A percentile compares a stretch with the other conserved stretches of the same genome.
These are phyloP conservation scores for Mesoclemmys tuberculata DNA, from an alignment of 2,113 vertebrate species.

Conservation along the genomic window DNA sequence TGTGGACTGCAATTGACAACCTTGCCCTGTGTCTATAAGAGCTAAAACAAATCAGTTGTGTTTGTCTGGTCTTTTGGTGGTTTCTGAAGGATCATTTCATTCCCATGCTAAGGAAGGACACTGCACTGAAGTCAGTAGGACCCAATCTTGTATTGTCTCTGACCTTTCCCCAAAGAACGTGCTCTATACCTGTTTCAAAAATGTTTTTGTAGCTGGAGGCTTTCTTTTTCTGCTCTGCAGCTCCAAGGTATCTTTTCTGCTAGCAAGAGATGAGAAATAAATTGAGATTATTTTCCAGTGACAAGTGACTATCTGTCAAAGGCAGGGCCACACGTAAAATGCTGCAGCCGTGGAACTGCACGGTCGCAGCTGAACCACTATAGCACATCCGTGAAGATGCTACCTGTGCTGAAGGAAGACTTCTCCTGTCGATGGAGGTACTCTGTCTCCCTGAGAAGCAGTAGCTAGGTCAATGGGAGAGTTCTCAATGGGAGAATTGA, in stretches of 20 bases:
- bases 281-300: neutral
- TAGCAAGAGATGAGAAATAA: neutral
- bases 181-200: neutral
- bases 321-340: too few relatives aligned
- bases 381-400: too few relatives aligned
- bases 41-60: too few relatives aligned
- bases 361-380: too few relatives aligned
- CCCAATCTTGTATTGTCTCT: neutral
- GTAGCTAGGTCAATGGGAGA: neutral
- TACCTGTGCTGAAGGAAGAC: too few relatives aligned
- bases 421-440: too few relatives aligned
- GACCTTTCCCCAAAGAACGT: neutral
- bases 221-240: neutral
- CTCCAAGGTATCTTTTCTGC: neutral
- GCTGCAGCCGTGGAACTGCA: too few relatives aligned
- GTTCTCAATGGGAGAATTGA: neutral
- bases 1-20: too few relatives aligned
- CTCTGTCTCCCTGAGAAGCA: neutral
- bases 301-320: fast-evolving
- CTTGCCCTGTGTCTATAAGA: too few relatives aligned
- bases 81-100: too few relatives aligned
- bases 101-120: too few relatives aligned
- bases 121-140: neutral
- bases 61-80: too few relatives aligned
- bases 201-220: neutral